Evolutionary conservation across 2,888 invertebrate genomes (phyloP), one percentile per base, ranked within the genome.

Genomic region (Acrobasis suavella): DNA sequence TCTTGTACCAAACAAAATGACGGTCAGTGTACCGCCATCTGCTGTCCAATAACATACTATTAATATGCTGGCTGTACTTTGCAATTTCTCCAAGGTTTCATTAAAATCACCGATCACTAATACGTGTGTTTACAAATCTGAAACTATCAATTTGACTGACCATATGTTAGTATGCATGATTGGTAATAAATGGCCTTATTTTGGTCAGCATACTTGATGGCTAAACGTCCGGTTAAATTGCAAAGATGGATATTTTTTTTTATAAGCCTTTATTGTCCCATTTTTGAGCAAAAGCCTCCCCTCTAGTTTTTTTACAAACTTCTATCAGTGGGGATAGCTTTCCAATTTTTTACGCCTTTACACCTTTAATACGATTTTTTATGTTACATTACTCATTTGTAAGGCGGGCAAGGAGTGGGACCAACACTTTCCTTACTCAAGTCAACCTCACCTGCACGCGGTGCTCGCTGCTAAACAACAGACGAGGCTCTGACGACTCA

Each of bases 1-100:
- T 46, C 46, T 12, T n/a, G 14, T 7, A 46, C 46, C n/a, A 46
- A 12, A 46, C 56, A 62, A 73, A 72, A 73, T 76, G 75, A 73
- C 76, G 78, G 75, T 76, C 78, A 77, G 69, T 75, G 64, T 67
- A 68, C 79, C 76, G 80, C 82, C 87, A 87, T 86, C 77, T 86
- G 86, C 73, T 73, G 67, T 65, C 65, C 72, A 72, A 83, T 80
- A 81, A 83, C 82, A 68, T 62, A 38, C 55, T 55, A 62, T 62
- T 62, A 62, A 55, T 62, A 37, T 39, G 39, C 42, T 38, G 32
- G 12, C 17, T 42, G 50, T 59, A 50, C 59, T 59, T 60, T 51
- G 60, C 60, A 60, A 60, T 60, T 60, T 60, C 60, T 42, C 51
- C 38, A 16, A 58, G 32, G 37, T 49, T 38, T 50, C 38, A 59